Percentiles rank a stretch among this genome's conserved stretches.
phyloP scores from a whole-genome alignment of 2,888 invertebrate genomes.

The Dasysyrphus tricinctus region DNA sequence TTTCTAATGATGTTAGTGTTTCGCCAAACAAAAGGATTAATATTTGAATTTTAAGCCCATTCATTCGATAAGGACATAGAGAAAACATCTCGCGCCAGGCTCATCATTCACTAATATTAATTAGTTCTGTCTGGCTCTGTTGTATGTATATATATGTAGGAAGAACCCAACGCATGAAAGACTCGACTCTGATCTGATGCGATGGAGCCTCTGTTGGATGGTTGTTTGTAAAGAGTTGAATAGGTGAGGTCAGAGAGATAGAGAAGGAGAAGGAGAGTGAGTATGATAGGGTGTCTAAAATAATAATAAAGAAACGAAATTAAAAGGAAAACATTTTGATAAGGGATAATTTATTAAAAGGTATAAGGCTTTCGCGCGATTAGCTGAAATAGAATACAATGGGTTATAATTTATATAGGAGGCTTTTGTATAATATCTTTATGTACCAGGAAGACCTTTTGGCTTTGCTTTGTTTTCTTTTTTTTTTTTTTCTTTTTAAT shows the following conservation, averaged over 20 bases:
- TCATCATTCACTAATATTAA: slow-evolving; percentile 74
- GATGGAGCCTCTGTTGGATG: not conserved
- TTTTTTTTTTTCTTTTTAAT: not conserved
- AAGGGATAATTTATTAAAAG: slow-evolving; percentile 72
- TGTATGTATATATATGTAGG: too few relatives aligned
- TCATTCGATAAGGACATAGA: slow-evolving; percentile 54
- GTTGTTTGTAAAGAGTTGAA: slow-evolving; percentile 14
- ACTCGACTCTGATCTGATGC: not conserved
- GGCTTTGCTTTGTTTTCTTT: slow-evolving; percentile 29
- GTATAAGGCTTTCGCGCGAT: slow-evolving; percentile 55
- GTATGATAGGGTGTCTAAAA: slow-evolving; percentile 10
- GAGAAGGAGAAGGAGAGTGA: not conserved
- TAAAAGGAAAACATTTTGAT: slow-evolving; percentile 61
- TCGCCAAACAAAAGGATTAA: slow-evolving; percentile 73
- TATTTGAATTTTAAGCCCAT: slow-evolving; percentile 72
- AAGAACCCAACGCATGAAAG: not conserved
- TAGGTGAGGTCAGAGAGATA: slow-evolving; percentile 5
- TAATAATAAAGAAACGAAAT: slow-evolving; percentile 51
- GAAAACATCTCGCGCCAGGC: slow-evolving; percentile 54
- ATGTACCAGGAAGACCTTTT: slow-evolving; percentile 33
- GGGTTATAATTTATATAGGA: not conserved
- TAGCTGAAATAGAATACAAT: slow-evolving; percentile 62
- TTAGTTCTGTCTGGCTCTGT: slow-evolving; percentile 54
- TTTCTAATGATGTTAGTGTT: slow-evolving; percentile 74
- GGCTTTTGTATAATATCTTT: slow-evolving; percentile 26